Conservation (phyloP, 1,140 invertebrate genomes). For the Drosophila repleta region DNA sequence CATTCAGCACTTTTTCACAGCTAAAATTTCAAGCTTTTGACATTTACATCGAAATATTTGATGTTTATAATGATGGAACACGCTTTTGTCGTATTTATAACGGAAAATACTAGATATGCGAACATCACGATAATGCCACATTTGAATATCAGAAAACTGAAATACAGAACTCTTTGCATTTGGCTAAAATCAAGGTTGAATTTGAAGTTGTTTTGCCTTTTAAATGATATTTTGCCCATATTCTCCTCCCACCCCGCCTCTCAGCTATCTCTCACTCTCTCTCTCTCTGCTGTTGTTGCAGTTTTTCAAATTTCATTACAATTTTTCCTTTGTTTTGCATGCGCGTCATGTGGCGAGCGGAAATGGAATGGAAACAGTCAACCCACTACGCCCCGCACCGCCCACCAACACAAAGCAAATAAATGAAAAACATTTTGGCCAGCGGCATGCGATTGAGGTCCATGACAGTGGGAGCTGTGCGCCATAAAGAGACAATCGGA, state of each 20-base stretch:
- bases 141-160: constrained; percentile 16
- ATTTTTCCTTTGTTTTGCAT: constrained; percentile 69
- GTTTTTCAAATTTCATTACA: constrained; percentile 76
- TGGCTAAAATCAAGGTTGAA: constrained; percentile 62
- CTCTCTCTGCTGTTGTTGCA: constrained; percentile 57
- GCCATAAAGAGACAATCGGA: constrained; percentile 34
- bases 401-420: constrained; percentile 44
- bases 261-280: constrained; percentile 12
- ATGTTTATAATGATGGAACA: constrained; percentile 65
- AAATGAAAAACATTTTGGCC: constrained; percentile 40
- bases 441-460: too few species aligned
- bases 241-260: constrained; percentile 15
- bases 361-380: constrained; percentile 47
- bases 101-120: constrained; percentile 7
- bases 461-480: constrained; percentile 8
- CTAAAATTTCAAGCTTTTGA: constrained; percentile 60
- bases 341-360: constrained; percentile 44
- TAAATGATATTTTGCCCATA: not conserved
- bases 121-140: constrained; percentile 20
- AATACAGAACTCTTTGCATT: constrained; percentile 20
- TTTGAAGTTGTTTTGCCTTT: constrained; percentile 3
- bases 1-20: constrained; percentile 48
- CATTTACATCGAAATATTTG: constrained; percentile 70
- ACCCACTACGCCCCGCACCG: not conserved
- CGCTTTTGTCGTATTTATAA: constrained; percentile 4